Evolutionary conservation across 2,797 vertebrate genomes (phyloP).

Genomic region (Eulemur mongoz): DNA sequence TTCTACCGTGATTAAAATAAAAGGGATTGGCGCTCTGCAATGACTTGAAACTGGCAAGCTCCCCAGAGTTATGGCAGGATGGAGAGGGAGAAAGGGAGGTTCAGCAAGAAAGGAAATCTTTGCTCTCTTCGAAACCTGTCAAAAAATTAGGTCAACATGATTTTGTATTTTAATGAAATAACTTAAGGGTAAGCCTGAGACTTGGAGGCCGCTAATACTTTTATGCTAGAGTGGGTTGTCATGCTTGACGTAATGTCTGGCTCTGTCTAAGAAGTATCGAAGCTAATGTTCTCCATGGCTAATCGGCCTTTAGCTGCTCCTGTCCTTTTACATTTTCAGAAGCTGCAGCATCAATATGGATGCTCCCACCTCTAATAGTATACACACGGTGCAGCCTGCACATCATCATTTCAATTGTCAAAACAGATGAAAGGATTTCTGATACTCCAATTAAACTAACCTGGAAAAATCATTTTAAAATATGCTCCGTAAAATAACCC

Average conservation of each 20-base stretch:
- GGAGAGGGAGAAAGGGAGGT: neutral
- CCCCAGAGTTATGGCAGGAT: constrained; percentile 53
- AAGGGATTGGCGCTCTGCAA: constrained; percentile 23
- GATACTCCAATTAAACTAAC: constrained; percentile 80
- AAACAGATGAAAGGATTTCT: constrained; percentile 79
- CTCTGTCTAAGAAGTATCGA: constrained; percentile 65
- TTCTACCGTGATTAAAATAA: constrained; percentile 77
- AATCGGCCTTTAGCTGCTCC: constrained; percentile 78
- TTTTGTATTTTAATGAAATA: constrained; percentile 78
- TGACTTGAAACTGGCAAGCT: constrained; percentile 65
- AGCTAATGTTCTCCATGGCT: constrained; percentile 75
- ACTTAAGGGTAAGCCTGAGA: constrained; percentile 74
- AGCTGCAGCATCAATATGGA: constrained; percentile 70
- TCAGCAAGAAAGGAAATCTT: constrained; percentile 23
- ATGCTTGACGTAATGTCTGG: constrained; percentile 65
- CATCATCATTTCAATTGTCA: constrained; percentile 77
- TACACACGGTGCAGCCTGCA: constrained; percentile 69
- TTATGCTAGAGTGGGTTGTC: constrained; percentile 76
- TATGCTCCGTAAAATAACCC: constrained; percentile 73
- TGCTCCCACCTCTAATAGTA: constrained; percentile 41
- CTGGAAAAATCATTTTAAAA: constrained; percentile 80
- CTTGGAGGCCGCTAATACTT: constrained; percentile 67
- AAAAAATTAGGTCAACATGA: constrained; percentile 73
- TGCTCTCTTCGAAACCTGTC: constrained; percentile 63
- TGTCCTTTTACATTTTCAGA: constrained; percentile 72